Percentiles rank a stretch among this genome's conserved stretches.
These are phyloP conservation scores for Vesta saturnalis DNA, from an alignment of 2,888 invertebrate genomes.

Conservation along the genomic window DNA sequence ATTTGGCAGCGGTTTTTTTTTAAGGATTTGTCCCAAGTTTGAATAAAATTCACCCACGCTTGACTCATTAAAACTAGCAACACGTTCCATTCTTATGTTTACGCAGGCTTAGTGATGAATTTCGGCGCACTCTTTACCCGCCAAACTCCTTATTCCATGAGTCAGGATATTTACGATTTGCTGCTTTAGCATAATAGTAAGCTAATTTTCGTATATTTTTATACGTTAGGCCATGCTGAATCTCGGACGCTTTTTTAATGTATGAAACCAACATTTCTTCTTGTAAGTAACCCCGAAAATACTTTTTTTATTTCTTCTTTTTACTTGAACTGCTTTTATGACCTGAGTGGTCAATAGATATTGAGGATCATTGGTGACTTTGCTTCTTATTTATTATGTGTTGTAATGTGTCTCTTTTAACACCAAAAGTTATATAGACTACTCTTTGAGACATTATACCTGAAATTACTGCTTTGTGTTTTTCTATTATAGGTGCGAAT, in stretches of 20 bases:
- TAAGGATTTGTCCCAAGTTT: too few species aligned
- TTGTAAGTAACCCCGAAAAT: background rate
- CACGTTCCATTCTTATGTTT: background rate
- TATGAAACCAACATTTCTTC: background rate
- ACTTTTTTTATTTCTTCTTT: background rate
- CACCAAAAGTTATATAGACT: background rate
- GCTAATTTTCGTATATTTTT: background rate
- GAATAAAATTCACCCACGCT: too few species aligned
- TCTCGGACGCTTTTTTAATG: background rate
- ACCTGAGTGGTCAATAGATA: background rate
- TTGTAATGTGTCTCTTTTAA: background rate
- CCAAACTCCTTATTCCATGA: background rate
- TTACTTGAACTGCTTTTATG: background rate
- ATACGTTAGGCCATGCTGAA: background rate
- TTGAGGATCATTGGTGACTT: background rate
- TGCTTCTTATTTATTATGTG: background rate
- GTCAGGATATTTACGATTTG: background rate
- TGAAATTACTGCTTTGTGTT: background rate
- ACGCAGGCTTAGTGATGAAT: background rate
- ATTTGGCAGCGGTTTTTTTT: too few species aligned
- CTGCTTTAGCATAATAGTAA: background rate
- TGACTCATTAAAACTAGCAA: background rate
- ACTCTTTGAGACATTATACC: background rate
- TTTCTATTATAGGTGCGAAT: background rate
- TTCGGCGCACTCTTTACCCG: background rate